phyloP scores from a whole-genome alignment of 2,113 vertebrate genomes.

The Sinocyclocheilus anshuiensis region DNA sequence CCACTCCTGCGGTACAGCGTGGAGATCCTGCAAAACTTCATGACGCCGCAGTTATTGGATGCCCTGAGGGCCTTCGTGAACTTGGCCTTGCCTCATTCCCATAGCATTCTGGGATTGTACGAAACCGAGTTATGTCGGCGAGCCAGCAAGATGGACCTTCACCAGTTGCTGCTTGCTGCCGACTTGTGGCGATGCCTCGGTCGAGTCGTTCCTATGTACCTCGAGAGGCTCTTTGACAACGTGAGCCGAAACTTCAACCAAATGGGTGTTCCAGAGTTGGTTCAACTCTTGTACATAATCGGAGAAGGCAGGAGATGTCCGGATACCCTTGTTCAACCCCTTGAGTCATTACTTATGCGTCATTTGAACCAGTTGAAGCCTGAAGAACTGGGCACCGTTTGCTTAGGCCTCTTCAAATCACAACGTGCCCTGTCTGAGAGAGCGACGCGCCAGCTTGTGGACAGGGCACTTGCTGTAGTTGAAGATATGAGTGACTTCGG shows the following conservation, averaged over 20 bases:
- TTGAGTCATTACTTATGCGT: conserved; percentile 79
- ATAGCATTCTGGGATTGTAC: conserved; percentile 73
- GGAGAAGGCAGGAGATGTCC: conserved; percentile 85
- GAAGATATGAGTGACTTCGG: conserved; percentile 83
- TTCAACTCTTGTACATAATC: conserved; percentile 88
- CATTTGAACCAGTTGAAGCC: conserved; percentile 78
- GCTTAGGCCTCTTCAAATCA: conserved; percentile 90
- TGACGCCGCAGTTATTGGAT: conserved; percentile 71
- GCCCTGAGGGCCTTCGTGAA: conserved; percentile 79
- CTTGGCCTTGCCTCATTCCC: conserved; percentile 71
- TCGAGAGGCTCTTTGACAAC: conserved; percentile 75
- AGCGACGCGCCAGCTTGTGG: conserved; percentile 77
- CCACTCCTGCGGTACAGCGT: conserved; percentile 74
- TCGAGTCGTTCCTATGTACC: conserved; percentile 75
- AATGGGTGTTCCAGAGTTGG: conserved; percentile 79
- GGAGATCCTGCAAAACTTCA: conserved; percentile 69
- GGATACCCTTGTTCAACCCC: conserved; percentile 70
- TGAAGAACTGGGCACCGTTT: conserved; percentile 86
- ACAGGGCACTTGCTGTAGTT: conserved; percentile 75
- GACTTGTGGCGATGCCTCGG: conserved; percentile 88
- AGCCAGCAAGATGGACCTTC: conserved; percentile 75
- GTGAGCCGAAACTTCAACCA: conserved; percentile 70
- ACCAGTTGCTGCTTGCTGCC: conserved; percentile 83
- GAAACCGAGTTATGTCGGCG: conserved; percentile 78
- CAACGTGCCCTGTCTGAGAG: conserved; percentile 76